phyloP scores from a whole-genome alignment of 2,888 invertebrate genomes.

The Campoplex nolae region DNA sequence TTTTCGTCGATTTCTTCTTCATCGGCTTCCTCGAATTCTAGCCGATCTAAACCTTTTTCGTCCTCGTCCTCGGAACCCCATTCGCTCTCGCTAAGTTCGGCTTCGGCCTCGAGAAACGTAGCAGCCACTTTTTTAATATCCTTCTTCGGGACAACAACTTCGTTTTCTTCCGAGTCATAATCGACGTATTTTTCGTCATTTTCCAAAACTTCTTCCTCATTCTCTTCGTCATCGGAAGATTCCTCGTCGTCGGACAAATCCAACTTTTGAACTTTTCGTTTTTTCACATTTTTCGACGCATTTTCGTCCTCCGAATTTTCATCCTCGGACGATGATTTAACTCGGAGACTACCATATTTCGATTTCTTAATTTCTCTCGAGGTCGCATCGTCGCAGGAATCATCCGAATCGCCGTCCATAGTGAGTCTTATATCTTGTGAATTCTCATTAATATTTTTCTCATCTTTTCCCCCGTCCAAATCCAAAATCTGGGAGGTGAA shows the following conservation, averaged over 20 bases:
- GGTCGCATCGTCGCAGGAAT: background rate
- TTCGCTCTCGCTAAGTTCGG: constrained; percentile 96
- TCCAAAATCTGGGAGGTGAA: constrained; percentile 84
- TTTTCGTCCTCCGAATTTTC: constrained; percentile 77
- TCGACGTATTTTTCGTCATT: constrained; percentile 86
- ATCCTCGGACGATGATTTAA: constrained; percentile 81
- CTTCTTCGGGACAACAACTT: constrained; percentile 85
- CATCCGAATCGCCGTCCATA: constrained; percentile 75
- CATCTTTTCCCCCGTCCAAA: constrained; percentile 1
- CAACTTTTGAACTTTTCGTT: constrained; percentile 73
- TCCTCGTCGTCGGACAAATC: constrained; percentile 81
- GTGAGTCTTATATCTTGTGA: constrained; percentile 75
- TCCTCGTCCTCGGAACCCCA: constrained; percentile 96
- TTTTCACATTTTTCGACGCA: constrained; percentile 65
- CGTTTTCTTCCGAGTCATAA: constrained; percentile 95
- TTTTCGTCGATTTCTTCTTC: constrained; percentile 93
- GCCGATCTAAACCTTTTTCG: constrained; percentile 91
- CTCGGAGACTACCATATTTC: constrained; percentile 72
- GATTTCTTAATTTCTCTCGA: constrained; percentile 66
- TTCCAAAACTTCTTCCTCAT: constrained; percentile 81
- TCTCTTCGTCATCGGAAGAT: constrained; percentile 54
- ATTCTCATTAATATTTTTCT: constrained; percentile 71
- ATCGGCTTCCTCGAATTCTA: constrained; percentile 95
- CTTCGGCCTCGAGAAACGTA: constrained; percentile 95
- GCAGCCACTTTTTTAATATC: constrained; percentile 85